phyloP scores from a whole-genome alignment of 2,113 vertebrate species.

The Cynoglossus semilaevis region DNA sequence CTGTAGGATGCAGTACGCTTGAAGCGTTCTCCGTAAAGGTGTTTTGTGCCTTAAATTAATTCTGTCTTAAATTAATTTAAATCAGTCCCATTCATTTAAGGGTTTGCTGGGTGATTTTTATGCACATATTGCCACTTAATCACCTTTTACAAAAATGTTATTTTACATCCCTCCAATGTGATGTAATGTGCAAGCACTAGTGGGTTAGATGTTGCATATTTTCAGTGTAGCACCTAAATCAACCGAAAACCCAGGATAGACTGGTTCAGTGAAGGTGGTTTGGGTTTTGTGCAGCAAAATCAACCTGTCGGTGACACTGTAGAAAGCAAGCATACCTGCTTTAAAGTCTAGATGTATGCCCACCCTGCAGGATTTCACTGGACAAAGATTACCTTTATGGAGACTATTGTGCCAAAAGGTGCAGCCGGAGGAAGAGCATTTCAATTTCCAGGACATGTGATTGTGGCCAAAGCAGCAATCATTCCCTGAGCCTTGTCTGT shows the following conservation, averaged over 20 bases:
- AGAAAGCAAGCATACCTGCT: conserved; percentile 78
- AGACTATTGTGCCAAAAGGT: conserved; percentile 79
- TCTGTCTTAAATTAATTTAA: no score
- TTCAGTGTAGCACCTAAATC: conserved; percentile 49
- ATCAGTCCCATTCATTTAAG: no score
- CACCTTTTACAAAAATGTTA: no score
- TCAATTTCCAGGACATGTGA: conserved; percentile 80
- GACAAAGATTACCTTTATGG: conserved; percentile 55
- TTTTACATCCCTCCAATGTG: no score
- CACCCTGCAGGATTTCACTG: conserved; percentile 53
- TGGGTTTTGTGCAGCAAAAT: conserved; percentile 47
- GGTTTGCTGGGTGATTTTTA: not conserved
- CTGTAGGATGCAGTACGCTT: no score
- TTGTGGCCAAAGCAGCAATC: conserved; percentile 80
- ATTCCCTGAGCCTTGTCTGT: conserved; percentile 50
- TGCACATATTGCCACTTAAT: not conserved
- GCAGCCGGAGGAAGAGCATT: conserved; percentile 54
- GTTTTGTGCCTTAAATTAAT: no score
- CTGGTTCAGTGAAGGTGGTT: conserved; percentile 49
- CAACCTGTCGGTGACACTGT: conserved; percentile 64
- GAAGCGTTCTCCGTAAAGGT: no score
- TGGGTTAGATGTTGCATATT: conserved; percentile 31
- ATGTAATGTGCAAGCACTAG: no score
- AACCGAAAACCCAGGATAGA: conserved; percentile 63
- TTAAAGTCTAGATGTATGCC: conserved; percentile 75